Base-by-base conservation (phyloP, 1,140 invertebrate genomes). In the Megalonaias nervosa region DNA sequence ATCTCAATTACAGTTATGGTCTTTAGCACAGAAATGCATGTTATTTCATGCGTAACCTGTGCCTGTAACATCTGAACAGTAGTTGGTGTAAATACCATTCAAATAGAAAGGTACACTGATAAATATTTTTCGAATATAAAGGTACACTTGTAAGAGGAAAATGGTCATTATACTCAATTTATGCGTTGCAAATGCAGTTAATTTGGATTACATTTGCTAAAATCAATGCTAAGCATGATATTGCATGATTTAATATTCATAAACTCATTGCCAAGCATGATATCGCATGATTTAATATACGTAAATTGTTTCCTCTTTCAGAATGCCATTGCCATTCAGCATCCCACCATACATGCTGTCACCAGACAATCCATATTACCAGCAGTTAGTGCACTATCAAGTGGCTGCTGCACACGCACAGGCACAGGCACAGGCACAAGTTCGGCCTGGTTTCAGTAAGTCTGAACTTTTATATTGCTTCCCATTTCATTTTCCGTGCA, bases 281-380 rank as follows among this genome's bases (percentile, higher is more conserved):
- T 66, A 9, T 66, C 14, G 19, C 26, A 16, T 48, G 19, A 55
- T 0, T 69, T 38, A 55, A 19, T 69, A n/a, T 65, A 48, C 59
- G 26, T 64, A 77, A 69, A 55, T 59, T 69, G 9, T 38, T 77
- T 19, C 55, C 67, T 23, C 38, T 48, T 48, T 48, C 38, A 57
- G 62, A 26, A 73, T 78, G 70, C 71, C 76, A 72, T 71, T 77
- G 38, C 38, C 38, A 48, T 48, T 48, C 38, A 48, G 38, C 55
- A 59, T 78, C 58, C 76, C 70, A 61, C 67, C 67, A 11, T 73
- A 71, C 64, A 66, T 72, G 57, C 21, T 73, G 23, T 67, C 62
- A 21, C 62, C 71, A 56, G 70, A 78, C 0, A 72, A 78, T 55
- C 76, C 76, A 3, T 78, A 72, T 64, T 78, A 78, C 56, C 76